These are phyloP conservation scores for Albula glossodonta DNA, from an alignment of 2,113 vertebrate species.

Conservation along the genomic window DNA sequence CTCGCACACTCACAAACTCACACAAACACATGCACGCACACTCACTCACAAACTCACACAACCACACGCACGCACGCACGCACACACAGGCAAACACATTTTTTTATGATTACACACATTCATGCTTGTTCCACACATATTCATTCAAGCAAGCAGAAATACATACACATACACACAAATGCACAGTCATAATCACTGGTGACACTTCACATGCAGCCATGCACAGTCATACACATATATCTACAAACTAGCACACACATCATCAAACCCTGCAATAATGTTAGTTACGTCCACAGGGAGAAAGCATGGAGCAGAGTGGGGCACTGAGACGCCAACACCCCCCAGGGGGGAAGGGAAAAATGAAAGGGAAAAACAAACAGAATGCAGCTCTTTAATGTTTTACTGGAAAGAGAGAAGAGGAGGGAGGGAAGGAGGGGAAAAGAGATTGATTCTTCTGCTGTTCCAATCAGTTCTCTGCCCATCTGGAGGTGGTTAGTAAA, in stretches of 20 bases:
- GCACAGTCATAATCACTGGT: background rate
- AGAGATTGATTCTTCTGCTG: background rate
- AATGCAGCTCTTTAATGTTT: constrained; percentile 31
- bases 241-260: background rate
- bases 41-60: no score
- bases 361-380: constrained; percentile 21
- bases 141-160: no score
- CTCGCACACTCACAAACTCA: background rate
- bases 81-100: background rate
- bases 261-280: background rate
- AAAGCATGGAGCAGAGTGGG: background rate
- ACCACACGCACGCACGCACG: no score
- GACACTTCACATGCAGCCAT: background rate
- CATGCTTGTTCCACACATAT: no score
- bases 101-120: background rate
- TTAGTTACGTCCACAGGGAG: no score
- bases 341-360: background rate
- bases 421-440: background rate
- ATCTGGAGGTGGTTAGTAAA: constrained; percentile 46
- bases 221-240: background rate
- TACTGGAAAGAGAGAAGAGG: constrained; percentile 18
- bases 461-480: constrained; percentile 20
- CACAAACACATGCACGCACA: no score
- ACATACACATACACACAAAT: no score
- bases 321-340: background rate